Evolutionary conservation across 2,113 vertebrate genomes (phyloP).

Genomic region (Trachemys scripta): DNA sequence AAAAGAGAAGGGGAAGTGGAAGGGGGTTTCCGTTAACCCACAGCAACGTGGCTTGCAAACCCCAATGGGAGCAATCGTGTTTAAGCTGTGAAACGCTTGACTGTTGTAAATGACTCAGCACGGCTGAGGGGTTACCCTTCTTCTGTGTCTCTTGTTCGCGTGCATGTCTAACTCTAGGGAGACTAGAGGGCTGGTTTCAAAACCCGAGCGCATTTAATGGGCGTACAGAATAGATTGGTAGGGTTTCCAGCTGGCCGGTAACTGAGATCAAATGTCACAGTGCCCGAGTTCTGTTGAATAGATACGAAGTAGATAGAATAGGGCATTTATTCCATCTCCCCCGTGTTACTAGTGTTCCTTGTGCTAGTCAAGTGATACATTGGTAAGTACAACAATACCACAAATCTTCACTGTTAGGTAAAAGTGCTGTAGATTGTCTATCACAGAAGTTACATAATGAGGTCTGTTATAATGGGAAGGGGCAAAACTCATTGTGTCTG

Average conservation of each 20-base stretch:
- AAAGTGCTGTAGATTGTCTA: neutral
- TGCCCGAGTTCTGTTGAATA: neutral
- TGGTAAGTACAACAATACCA: neutral
- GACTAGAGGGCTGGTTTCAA: neutral
- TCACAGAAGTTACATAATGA: neutral
- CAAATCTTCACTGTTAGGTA: neutral
- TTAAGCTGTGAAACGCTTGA: neutral
- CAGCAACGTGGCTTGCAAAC: neutral
- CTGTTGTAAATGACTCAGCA: conserved; percentile 77
- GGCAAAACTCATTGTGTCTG: neutral
- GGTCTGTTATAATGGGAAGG: neutral
- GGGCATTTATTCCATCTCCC: neutral
- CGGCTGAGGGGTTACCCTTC: conserved; percentile 31
- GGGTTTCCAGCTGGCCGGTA: neutral
- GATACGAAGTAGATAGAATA: neutral
- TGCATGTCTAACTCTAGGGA: neutral
- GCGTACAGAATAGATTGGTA: accelerated
- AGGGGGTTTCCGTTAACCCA: neutral
- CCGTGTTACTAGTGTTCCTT: neutral
- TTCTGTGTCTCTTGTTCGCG: neutral
- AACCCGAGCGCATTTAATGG: neutral
- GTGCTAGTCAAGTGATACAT: neutral
- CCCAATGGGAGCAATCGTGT: neutral
- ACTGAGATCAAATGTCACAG: neutral
- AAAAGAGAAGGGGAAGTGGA: too few relatives aligned